Conservation (phyloP, 1,140 invertebrate species). For the Drosophila setifemur region DNA sequence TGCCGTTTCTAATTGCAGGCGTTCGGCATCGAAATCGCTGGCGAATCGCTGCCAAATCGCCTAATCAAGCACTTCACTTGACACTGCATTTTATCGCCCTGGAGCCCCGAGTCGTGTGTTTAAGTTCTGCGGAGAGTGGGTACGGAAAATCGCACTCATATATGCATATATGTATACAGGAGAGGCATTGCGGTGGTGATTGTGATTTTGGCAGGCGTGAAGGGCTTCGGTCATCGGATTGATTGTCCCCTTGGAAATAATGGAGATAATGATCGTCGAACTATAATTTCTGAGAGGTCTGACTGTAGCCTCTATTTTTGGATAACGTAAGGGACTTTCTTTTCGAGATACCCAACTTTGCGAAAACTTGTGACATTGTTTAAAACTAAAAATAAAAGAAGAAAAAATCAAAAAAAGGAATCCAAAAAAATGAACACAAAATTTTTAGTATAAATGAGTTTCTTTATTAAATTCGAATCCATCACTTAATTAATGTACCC, state of each 20-base stretch:
- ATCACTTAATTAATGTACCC: no score
- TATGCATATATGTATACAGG: neutral
- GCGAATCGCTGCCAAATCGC: constrained; percentile 42
- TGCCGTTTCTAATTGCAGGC: constrained; percentile 74
- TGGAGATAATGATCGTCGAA: constrained; percentile 27
- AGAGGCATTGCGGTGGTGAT: neutral
- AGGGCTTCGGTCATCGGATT: constrained; percentile 19
- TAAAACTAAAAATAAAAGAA: no score
- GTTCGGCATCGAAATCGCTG: constrained; percentile 55
- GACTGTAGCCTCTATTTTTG: constrained; percentile 15
- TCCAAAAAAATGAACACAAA: no score
- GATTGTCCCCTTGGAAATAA: neutral
- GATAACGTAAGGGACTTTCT: neutral
- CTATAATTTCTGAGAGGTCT: neutral
- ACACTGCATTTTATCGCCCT: constrained; percentile 66
- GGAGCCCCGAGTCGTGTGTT: constrained; percentile 38
- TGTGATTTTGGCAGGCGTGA: constrained; percentile 47
- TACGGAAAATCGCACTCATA: constrained; percentile 1
- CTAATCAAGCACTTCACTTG: constrained; percentile 52
- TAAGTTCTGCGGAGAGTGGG: constrained; percentile 32
- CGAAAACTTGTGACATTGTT: no score
- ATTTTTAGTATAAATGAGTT: no score
- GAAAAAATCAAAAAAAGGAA: no score
- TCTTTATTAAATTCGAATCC: no score
- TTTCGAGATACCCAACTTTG: no score